A percentile compares a stretch with the other conserved stretches of the same genome.
Conservation (phyloP, 2,797 vertebrate species). For the Parauchenoglanis ngamensis region DNA sequence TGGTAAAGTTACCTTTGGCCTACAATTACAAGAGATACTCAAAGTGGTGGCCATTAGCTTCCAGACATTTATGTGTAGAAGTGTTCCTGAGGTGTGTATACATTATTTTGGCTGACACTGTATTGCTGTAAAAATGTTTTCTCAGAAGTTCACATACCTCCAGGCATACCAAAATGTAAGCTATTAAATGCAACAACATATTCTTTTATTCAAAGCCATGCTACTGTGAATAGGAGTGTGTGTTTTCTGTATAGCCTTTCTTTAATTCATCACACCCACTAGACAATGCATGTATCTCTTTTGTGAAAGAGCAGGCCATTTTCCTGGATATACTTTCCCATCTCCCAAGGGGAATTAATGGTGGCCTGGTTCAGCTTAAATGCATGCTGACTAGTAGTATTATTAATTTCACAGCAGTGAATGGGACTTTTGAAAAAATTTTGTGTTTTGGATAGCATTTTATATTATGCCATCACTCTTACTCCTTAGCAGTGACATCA, state of each 20-base stretch:
- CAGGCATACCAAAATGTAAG: slow-evolving; percentile 14
- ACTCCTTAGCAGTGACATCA: background rate
- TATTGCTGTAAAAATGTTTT: background rate
- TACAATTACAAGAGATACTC: too few species aligned
- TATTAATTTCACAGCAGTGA: slow-evolving; percentile 12
- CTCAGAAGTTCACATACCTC: background rate
- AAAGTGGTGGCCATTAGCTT: too few species aligned
- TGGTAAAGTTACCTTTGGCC: too few species aligned
- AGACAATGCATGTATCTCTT: slow-evolving; percentile 46
- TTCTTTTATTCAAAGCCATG: slow-evolving; percentile 11
- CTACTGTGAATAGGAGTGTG: slow-evolving; percentile 34
- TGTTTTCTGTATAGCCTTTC: slow-evolving; percentile 17
- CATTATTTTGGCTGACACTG: too few species aligned
- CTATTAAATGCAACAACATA: slow-evolving; percentile 40
- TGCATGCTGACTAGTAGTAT: slow-evolving; percentile 15
- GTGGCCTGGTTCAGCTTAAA: slow-evolving; percentile 26
- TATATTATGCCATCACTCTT: background rate
- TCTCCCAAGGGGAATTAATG: background rate
- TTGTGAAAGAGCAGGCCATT: slow-evolving; percentile 39
- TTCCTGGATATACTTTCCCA: slow-evolving; percentile 24
- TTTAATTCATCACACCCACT: slow-evolving; percentile 41
- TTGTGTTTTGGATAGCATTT: background rate
- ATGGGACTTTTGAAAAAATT: background rate
- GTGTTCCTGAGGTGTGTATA: too few species aligned
- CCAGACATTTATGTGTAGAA: too few species aligned